A percentile compares a stretch with the other conserved stretches of the same genome.
Evolutionary conservation across 2,888 invertebrate genomes (phyloP).

Genomic region (Megamerina dolium): DNA sequence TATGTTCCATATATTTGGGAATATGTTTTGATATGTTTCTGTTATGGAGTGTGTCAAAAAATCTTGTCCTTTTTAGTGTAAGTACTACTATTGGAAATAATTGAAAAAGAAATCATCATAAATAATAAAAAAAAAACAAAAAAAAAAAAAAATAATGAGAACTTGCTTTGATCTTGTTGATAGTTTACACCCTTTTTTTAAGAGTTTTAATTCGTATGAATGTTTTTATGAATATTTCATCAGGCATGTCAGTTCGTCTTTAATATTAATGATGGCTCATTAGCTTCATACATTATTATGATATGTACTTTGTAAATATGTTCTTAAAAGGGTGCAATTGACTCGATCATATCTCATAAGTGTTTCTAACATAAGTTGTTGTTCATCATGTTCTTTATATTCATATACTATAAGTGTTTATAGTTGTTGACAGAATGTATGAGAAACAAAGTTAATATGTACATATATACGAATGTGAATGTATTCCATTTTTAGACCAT

Average conservation of each 20-base stretch:
- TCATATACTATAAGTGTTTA: not conserved
- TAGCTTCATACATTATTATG: conserved; percentile 17
- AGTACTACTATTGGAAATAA: too few species aligned
- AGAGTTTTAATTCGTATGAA: too few species aligned
- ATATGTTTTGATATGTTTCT: too few species aligned
- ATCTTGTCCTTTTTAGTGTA: too few species aligned
- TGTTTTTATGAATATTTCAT: conserved; percentile 20
- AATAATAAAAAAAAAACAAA: too few species aligned
- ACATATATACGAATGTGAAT: not conserved
- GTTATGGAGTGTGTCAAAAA: too few species aligned
- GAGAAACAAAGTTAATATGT: not conserved
- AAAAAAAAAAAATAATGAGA: conserved; percentile 34
- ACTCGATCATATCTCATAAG: conserved; percentile 7
- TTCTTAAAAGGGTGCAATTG: conserved; percentile 10
- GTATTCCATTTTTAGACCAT: too few species aligned
- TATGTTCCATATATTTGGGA: too few species aligned
- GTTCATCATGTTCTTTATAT: not conserved
- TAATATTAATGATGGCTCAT: conserved; percentile 45
- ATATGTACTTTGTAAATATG: not conserved
- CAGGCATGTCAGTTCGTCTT: conserved; percentile 33
- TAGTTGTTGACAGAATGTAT: not conserved
- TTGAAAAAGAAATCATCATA: too few species aligned
- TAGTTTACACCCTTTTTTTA: conserved; percentile 20
- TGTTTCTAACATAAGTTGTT: not conserved
- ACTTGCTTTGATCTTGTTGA: conserved; percentile 40